Base-by-base conservation (phyloP, 2,113 vertebrate species). In the Archilochus colubris region DNA sequence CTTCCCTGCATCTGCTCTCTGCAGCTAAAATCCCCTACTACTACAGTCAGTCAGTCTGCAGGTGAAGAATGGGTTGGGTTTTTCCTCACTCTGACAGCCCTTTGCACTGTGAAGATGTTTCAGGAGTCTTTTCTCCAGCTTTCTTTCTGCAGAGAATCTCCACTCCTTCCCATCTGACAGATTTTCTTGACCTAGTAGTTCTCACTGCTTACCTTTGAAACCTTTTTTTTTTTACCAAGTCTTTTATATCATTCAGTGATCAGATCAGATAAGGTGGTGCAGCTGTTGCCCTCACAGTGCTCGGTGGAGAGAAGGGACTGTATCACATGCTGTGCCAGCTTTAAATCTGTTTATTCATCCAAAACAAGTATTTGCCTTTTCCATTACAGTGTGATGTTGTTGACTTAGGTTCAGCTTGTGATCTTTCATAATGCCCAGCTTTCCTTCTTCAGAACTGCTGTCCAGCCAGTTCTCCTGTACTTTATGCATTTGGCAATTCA, bases 121-220 rank as follows among this genome's bases (percentile, higher is more conserved):
- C 2, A 0, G 0, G 1, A 3, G 73, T 80, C 28, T 50, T 86
- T 94, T 86, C 5, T 25, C 4, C 9, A 44, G 40, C 0, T 0
- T 6, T 80, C 53, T 44, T 92, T 38, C 53, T 51, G 59, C 11
- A 33, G 20, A 63, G 18, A 9, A 17, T 64, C n/a, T 68, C 30
- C 4, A 8, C 46, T 74, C 43, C 51, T 92, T 86, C 61, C 46
- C 13, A 0, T 13, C 78, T 66, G 24, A 67, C 57, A 44, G n/a
- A 74, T 63, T 81, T 94, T 64, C 33, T 72, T 87, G 69, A n/a
- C 18, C 21, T 69, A 25, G 48, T 33, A 1, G 1, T 72, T 72
- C 14, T 63, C 8, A 0, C 22, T 54, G 14, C 21, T 86, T 11
- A 36, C 21, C 14, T 67, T 78, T 75, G 55, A 72, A 86, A 59